Percentiles rank a stretch among this genome's conserved stretches.
phyloP scores from a whole-genome alignment of 2,888 invertebrate genomes.

The Coenonympha arcania region DNA sequence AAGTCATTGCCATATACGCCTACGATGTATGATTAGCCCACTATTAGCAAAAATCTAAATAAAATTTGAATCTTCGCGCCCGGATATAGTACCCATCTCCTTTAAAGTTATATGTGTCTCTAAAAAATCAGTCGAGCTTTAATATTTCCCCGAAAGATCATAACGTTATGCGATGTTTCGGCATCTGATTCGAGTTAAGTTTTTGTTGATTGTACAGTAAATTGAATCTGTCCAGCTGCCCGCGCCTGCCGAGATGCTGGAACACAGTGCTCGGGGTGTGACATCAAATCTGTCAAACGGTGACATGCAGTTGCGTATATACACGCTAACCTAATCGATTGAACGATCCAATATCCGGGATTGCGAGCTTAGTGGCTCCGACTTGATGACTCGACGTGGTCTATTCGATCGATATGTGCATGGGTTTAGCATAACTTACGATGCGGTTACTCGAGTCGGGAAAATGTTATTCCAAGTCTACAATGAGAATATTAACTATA shows the following conservation, averaged over 20 bases:
- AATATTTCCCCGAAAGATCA: not conserved
- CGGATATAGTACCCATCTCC: too few species aligned
- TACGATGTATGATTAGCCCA: too few species aligned
- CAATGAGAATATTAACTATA: conserved; percentile 71
- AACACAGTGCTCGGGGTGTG: conserved; percentile 74
- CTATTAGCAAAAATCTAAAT: too few species aligned
- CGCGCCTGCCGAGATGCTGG: conserved; percentile 67
- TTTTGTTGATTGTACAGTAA: conserved; percentile 1
- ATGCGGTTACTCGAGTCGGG: conserved; percentile 71
- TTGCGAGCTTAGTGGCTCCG: conserved; percentile 37
- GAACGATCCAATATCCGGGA: conserved; percentile 45
- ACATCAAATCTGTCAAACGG: conserved; percentile 73
- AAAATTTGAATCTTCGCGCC: too few species aligned
- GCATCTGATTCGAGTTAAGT: conserved; percentile 6
- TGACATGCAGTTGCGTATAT: conserved; percentile 73
- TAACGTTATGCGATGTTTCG: not conserved
- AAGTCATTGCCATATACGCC: too few species aligned
- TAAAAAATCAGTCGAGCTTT: too few species aligned
- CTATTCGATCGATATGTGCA: conserved; percentile 67
- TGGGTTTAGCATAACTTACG: conserved; percentile 72
- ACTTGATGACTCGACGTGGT: conserved; percentile 50
- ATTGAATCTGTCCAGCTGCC: conserved; percentile 42
- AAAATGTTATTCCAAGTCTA: conserved; percentile 72
- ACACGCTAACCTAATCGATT: conserved; percentile 55
- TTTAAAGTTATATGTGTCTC: too few species aligned